Percentiles rank a stretch among this genome's conserved stretches.
These are phyloP conservation scores for Pomatostomus ruficeps DNA, from an alignment of 2,113 vertebrate species.

Conservation along the genomic window DNA sequence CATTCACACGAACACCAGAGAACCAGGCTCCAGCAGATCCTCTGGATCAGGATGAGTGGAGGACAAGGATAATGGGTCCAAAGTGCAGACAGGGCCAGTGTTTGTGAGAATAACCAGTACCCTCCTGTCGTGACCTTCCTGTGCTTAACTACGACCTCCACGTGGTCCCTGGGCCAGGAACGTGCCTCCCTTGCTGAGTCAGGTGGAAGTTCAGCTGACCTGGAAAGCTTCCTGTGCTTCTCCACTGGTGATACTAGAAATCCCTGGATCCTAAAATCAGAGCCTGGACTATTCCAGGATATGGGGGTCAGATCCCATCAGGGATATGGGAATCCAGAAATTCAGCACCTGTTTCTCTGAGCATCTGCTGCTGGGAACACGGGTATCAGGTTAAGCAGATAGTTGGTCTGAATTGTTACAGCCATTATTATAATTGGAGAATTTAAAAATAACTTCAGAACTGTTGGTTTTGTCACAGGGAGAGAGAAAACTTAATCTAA, in stretches of 20 bases:
- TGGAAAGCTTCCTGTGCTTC: not conserved
- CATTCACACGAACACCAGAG: accelerated
- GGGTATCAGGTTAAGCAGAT: not conserved
- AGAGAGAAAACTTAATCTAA: not conserved
- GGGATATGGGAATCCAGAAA: not conserved
- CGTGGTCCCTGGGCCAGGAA: not conserved
- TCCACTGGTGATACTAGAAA: not conserved
- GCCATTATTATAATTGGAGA: not conserved
- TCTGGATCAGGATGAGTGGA: not conserved
- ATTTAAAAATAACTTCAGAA: not conserved
- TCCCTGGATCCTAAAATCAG: not conserved
- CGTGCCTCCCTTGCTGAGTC: accelerated
- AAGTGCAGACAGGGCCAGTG: not conserved
- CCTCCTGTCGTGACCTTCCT: not conserved
- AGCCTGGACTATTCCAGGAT: not conserved
- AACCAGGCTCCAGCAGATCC: not conserved
- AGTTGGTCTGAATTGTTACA: not conserved
- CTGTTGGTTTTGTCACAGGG: not conserved
- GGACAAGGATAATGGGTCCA: not conserved
- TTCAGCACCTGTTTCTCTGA: not conserved
- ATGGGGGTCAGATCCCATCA: not conserved
- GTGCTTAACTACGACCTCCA: accelerated
- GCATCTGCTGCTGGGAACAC: not conserved
- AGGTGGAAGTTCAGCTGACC: not conserved
- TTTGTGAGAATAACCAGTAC: not conserved